phyloP scores from a whole-genome alignment of 2,797 vertebrate genomes.

The Tenualosa thibaudeaui region DNA sequence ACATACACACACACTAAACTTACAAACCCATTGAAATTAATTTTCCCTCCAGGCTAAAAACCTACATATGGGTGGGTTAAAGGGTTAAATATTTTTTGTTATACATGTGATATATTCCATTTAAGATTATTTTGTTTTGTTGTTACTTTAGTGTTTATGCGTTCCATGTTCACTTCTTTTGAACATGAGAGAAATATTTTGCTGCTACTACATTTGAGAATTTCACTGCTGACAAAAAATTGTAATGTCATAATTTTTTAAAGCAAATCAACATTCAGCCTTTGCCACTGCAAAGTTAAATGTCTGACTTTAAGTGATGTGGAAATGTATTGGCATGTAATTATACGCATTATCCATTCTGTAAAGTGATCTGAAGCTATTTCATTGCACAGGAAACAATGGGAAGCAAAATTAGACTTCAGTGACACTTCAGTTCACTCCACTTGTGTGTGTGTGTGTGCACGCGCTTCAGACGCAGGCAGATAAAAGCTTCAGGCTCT shows the following conservation, averaged over 20 bases:
- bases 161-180: too few species aligned
- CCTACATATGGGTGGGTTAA: too few species aligned
- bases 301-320: not conserved
- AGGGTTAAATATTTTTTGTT: too few species aligned
- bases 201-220: too few species aligned
- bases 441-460: constrained; percentile 28
- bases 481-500: constrained; percentile 25
- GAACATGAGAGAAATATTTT: too few species aligned
- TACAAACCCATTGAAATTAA: too few species aligned
- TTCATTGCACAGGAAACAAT: constrained; percentile 50
- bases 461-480: not conserved
- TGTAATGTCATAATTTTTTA: not conserved
- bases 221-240: not conserved
- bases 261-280: not conserved
- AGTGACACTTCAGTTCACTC: constrained; percentile 47
- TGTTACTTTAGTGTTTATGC: too few species aligned
- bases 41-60: too few species aligned
- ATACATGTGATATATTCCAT: too few species aligned
- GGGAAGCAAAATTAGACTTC: constrained; percentile 44
- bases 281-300: not conserved
- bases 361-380: constrained; percentile 46
- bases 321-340: constrained; percentile 2
- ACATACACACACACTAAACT: not conserved
- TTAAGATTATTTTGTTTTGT: too few species aligned
- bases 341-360: not conserved